phyloP scores from a whole-genome alignment of 2,113 vertebrate species.

The Leptosomus discolor region DNA sequence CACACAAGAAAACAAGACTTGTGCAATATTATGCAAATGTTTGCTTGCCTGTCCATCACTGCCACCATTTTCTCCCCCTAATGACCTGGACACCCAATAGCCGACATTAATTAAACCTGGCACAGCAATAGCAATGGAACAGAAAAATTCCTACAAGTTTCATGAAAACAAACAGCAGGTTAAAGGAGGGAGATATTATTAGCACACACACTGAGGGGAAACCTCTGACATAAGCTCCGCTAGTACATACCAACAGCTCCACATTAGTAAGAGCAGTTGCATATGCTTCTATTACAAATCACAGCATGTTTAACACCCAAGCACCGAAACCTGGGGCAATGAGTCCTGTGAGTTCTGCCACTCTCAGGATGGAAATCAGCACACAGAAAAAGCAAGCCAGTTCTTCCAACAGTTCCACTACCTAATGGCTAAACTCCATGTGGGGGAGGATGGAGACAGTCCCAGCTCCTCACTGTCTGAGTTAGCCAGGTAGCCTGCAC shows the following conservation, averaged over 20 bases:
- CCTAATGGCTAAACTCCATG: neutral
- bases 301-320: accelerated
- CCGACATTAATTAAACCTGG: neutral
- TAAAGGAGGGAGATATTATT: neutral
- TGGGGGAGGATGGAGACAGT: neutral
- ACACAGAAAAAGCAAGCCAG: neutral
- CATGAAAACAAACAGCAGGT: neutral
- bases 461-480: neutral
- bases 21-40: neutral
- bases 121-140: neutral
- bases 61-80: neutral
- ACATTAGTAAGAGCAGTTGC: neutral
- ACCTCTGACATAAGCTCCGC: neutral
- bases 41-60: neutral
- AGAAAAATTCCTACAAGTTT: neutral
- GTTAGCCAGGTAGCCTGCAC: neutral
- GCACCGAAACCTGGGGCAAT: neutral
- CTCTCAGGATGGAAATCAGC: neutral
- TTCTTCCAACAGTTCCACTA: neutral
- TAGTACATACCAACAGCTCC: neutral
- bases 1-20: neutral
- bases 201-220: neutral
- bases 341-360: neutral
- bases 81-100: neutral
- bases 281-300: neutral